These are phyloP conservation scores for Oryctolagus cuniculus DNA, from an alignment of 2,113 vertebrate genomes.

Conservation along the genomic window DNA sequence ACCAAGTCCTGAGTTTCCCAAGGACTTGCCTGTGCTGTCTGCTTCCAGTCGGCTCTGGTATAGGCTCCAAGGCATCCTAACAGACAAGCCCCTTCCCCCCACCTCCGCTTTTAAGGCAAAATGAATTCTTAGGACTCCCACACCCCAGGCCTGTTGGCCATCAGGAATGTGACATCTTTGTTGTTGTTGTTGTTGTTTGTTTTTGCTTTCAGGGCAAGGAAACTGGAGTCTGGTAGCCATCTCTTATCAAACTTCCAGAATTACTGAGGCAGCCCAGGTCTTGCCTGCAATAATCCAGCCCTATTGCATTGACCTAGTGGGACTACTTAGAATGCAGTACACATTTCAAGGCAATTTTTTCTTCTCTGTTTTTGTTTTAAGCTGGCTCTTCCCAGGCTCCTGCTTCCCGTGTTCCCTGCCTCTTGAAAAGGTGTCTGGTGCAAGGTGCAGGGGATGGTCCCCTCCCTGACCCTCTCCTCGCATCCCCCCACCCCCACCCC, in stretches of 20 bases:
- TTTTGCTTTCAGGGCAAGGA: slow-evolving; percentile 45
- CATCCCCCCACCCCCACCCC: background rate
- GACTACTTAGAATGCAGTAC: slow-evolving; percentile 87
- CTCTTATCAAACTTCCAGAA: slow-evolving; percentile 84
- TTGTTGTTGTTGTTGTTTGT: background rate
- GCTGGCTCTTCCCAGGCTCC: slow-evolving; percentile 62
- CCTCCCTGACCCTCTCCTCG: background rate
- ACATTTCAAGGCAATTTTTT: slow-evolving; percentile 81
- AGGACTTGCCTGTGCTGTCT: background rate
- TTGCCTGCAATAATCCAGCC: slow-evolving; percentile 78
- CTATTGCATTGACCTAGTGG: slow-evolving; percentile 76
- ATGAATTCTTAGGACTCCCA: background rate
- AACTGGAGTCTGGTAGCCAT: background rate
- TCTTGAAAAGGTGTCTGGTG: background rate
- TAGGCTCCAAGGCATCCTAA: background rate
- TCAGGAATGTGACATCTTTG: slow-evolving; percentile 36
- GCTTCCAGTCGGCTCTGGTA: background rate
- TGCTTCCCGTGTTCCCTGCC: slow-evolving; percentile 49
- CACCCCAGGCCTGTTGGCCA: background rate
- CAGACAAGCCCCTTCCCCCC: background rate
- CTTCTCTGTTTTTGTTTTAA: slow-evolving; percentile 78
- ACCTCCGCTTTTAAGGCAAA: slow-evolving; percentile 41
- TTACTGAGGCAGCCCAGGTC: slow-evolving; percentile 75
- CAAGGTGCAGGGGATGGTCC: background rate
- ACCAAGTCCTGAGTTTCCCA: slow-evolving; percentile 47